phyloP scores from a whole-genome alignment of 2,888 invertebrate species.

The Tanytarsus gracilentus region DNA sequence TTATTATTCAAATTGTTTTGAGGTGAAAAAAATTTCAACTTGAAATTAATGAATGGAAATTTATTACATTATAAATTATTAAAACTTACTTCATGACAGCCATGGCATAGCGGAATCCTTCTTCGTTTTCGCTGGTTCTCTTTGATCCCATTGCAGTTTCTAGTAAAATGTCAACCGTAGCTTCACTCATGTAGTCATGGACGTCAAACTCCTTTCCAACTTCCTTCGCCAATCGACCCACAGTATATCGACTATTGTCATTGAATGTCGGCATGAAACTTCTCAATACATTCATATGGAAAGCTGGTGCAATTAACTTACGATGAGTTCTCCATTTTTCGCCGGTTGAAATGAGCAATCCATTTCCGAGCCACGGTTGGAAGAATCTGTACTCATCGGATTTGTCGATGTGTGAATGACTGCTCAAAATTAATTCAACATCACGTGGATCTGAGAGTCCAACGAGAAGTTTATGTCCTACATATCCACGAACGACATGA shows the following conservation, averaged over 20 bases:
- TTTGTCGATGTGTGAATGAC: conserved; percentile 66
- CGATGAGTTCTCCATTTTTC: conserved; percentile 72
- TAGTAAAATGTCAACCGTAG: conserved; percentile 66
- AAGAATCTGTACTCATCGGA: conserved; percentile 64
- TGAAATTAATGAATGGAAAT: neutral
- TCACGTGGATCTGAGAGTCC: conserved; percentile 62
- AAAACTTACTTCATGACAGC: conserved; percentile 65
- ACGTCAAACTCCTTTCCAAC: conserved; percentile 64
- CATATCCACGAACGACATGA: conserved; percentile 52
- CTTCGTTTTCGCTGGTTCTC: conserved; percentile 57
- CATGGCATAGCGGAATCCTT: conserved; percentile 72
- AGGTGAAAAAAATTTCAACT: neutral
- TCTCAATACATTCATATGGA: conserved; percentile 73
- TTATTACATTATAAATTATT: neutral
- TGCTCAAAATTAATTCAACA: conserved; percentile 63
- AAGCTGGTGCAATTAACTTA: conserved; percentile 75
- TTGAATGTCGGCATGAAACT: conserved; percentile 70
- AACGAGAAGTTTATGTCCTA: conserved; percentile 58
- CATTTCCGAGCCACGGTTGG: conserved; percentile 72
- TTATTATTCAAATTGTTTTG: neutral
- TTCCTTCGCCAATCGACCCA: conserved; percentile 56
- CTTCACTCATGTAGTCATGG: conserved; percentile 70
- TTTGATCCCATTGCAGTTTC: conserved; percentile 80
- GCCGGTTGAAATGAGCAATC: conserved; percentile 65
- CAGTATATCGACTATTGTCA: conserved; percentile 60